Evolutionary conservation across 1,140 invertebrate species (phyloP).

Genomic region (Ooceraea biroi): DNA sequence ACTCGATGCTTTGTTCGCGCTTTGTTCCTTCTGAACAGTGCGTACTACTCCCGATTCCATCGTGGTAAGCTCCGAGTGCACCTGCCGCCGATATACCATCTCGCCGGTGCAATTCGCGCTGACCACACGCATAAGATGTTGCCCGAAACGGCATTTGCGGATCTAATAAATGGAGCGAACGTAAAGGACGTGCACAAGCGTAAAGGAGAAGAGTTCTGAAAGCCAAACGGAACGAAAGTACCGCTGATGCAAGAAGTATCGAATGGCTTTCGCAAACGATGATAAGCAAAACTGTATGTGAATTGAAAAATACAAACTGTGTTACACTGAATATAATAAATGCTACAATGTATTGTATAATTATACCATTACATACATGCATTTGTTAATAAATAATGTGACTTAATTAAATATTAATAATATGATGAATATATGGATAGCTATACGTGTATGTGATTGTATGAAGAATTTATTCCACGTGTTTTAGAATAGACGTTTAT

Average conservation of each 20-base stretch:
- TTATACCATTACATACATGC: no score
- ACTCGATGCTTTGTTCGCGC: conserved; percentile 38
- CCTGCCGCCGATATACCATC: conserved; percentile 18
- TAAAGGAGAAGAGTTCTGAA: not conserved
- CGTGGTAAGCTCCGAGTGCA: conserved; percentile 24
- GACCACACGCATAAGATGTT: conserved; percentile 13
- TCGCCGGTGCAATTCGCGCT: conserved; percentile 23
- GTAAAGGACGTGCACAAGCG: not conserved
- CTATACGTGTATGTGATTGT: no score
- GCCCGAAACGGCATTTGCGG: not conserved
- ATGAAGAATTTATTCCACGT: not conserved
- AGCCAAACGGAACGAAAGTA: not conserved
- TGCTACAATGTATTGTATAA: no score
- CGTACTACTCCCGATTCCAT: conserved; percentile 16
- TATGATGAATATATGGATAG: no score
- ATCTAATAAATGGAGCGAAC: conserved; percentile 7
- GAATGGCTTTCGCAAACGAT: not conserved
- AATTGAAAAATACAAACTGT: not conserved
- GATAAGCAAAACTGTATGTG: not conserved
- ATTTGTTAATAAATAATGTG: no score
- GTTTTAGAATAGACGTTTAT: not conserved
- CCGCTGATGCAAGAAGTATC: not conserved
- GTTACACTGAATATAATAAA: no score
- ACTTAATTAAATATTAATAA: no score
- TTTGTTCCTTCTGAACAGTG: conserved; percentile 43